Percentiles rank a stretch among this genome's conserved stretches.
phyloP scores from a whole-genome alignment of 2,888 invertebrate genomes.

The Ophion ellenae region DNA sequence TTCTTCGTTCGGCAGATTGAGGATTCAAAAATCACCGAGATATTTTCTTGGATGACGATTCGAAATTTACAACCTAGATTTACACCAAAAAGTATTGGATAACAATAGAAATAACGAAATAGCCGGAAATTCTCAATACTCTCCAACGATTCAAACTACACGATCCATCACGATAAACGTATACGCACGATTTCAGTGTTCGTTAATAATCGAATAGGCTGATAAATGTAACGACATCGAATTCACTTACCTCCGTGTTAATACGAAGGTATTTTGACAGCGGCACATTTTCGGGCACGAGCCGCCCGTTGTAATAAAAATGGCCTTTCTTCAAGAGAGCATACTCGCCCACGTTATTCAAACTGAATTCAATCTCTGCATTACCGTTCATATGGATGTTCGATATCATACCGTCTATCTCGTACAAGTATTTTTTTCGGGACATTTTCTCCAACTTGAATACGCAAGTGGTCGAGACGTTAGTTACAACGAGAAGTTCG shows the following conservation, averaged over 20 bases:
- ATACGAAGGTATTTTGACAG: constrained; percentile 61
- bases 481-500: too few species aligned
- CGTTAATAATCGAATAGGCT: background rate
- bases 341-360: constrained; percentile 53
- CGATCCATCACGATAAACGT: background rate
- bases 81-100: too few species aligned
- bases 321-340: constrained; percentile 64
- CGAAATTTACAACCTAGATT: too few species aligned
- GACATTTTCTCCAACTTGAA: constrained; percentile 24
- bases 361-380: constrained; percentile 67
- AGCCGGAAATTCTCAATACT: background rate
- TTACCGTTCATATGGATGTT: constrained; percentile 44
- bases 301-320: constrained; percentile 69
- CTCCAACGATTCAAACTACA: background rate
- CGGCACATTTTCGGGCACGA: constrained; percentile 48
- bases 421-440: constrained; percentile 53
- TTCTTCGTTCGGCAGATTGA: too few species aligned
- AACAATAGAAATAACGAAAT: too few species aligned
- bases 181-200: background rate
- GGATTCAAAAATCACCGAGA: too few species aligned
- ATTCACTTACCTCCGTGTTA: constrained; percentile 61
- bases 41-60: too few species aligned
- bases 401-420: constrained; percentile 59
- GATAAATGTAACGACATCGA: background rate
- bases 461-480: too few species aligned